These are phyloP conservation scores for Ruditapes philippinarum DNA, from an alignment of 1,140 invertebrate genomes.

Conservation along the genomic window DNA sequence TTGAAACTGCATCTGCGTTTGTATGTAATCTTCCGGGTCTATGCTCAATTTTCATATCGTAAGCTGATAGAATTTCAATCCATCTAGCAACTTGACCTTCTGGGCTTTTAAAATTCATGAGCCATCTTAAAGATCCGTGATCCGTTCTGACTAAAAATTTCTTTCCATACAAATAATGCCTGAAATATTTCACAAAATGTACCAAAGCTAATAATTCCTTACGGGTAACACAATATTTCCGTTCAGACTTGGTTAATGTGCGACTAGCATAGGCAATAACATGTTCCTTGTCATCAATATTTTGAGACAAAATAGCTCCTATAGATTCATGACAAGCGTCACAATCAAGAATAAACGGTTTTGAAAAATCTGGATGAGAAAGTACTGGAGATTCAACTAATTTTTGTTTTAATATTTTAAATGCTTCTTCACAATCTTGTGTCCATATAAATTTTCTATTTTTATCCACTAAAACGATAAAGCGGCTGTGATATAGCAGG, in stretches of 20 bases:
- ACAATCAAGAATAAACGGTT: neutral
- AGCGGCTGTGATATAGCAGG: conserved; percentile 65
- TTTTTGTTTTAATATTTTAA: neutral
- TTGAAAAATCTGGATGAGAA: neutral
- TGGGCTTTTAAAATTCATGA: neutral
- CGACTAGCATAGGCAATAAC: conserved; percentile 11
- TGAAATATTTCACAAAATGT: conserved; percentile 12
- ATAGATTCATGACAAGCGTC: conserved; percentile 23
- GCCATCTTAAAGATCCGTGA: neutral
- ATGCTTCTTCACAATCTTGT: conserved; percentile 30
- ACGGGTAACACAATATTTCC: conserved; percentile 27
- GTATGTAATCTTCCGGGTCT: neutral
- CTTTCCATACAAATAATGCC: conserved; percentile 15
- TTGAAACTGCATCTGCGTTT: conserved; percentile 48
- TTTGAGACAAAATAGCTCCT: conserved; percentile 1
- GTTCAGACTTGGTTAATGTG: neutral
- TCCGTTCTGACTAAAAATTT: neutral
- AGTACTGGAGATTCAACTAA: conserved; percentile 1
- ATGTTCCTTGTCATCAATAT: neutral
- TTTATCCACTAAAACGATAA: conserved; percentile 40
- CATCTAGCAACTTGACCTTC: conserved; percentile 45
- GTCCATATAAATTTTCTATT: conserved; percentile 1
- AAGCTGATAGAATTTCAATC: conserved; percentile 30
- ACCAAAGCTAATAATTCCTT: conserved; percentile 29
- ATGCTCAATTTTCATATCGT: conserved; percentile 12